phyloP scores from a whole-genome alignment of 2,113 vertebrate species.

The Thalassoma bifasciatum region DNA sequence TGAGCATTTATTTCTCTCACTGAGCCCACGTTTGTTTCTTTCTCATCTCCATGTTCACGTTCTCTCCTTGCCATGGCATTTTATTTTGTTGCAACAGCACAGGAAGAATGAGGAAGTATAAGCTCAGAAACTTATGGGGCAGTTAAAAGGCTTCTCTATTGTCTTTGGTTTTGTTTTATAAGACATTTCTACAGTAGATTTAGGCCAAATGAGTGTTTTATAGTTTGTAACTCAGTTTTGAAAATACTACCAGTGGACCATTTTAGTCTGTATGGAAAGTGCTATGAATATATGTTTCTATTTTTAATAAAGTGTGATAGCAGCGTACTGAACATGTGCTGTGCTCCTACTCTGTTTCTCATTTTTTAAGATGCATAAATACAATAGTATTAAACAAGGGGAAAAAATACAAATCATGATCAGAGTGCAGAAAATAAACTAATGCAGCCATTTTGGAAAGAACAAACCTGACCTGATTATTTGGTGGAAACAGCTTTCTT shows the following conservation, averaged over 20 bases:
- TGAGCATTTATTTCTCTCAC: constrained; percentile 80
- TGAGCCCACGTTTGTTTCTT: constrained; percentile 14
- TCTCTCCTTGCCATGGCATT: constrained; percentile 40
- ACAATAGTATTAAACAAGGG: no score
- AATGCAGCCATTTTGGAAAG: not conserved
- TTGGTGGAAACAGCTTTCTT: constrained; percentile 9
- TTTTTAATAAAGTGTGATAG: constrained; percentile 84
- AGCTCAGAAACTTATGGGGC: constrained; percentile 29
- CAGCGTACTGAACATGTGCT: constrained; percentile 61
- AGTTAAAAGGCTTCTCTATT: constrained; percentile 9
- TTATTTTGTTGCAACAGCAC: constrained; percentile 41
- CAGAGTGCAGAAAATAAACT: not conserved
- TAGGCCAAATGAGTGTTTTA: constrained; percentile 80
- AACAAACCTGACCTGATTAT: not conserved
- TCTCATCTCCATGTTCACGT: constrained; percentile 41
- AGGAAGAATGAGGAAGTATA: constrained; percentile 6
- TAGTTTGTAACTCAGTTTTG: constrained; percentile 71
- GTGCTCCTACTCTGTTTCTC: constrained; percentile 55
- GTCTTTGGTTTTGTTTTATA: constrained; percentile 11
- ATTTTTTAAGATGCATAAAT: no score
- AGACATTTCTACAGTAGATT: constrained; percentile 77
- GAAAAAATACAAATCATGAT: not conserved
- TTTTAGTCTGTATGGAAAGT: constrained; percentile 82
- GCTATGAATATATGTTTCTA: constrained; percentile 83
- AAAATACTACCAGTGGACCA: constrained; percentile 78